Base-by-base conservation (phyloP, 2,113 vertebrate genomes). In the Aspiorhynchus laticeps region DNA sequence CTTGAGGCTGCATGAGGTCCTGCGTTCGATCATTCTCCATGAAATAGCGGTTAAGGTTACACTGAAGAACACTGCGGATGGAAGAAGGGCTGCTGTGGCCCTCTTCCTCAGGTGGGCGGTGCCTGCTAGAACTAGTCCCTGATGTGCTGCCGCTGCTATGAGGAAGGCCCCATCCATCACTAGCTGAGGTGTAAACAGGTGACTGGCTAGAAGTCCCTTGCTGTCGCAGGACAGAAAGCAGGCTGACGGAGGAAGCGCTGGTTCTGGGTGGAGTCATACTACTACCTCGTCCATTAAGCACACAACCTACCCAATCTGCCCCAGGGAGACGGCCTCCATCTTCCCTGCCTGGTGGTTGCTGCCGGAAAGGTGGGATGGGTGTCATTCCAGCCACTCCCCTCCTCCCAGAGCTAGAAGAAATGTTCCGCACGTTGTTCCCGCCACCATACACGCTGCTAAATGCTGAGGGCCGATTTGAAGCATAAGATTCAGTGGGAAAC, bases 21-120 rank as follows among this genome's bases (percentile, higher is more conserved):
- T 97, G 97, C 91, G 97, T 96, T 89, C 96, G 95, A 91, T 98
- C 97, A 80, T 97, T 97, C 93, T 98, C 97, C 94, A 99, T 93
- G 93, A 99, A 99, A 95, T 99, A 98, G 88, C 97, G 97, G 93
- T 97, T 97, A 91, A 98, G 93, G 93, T 98, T 98, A 93, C 97
- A 98, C 41, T 97, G 98, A 89, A 98, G 94, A 83, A 97, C 97
- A 14, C 98, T 98, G 67, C 97, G 96, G 90, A 97, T 96, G 74
- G 95, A 96, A 67, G 96, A 94, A 0, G 93, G 91, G 90, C 89
- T 95, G 8, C 89, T 78, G 2, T 90, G 90, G 1, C 92, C 90
- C 1, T 93, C 90, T 2, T 95, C 95, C 88, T 93, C 93, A 46
- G 93, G 92, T 0, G 95, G 93, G 1, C 96, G 94, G 75, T 96